Base-by-base conservation (phyloP, 2,888 invertebrate species). In the Chrysotoxum bicinctum region DNA sequence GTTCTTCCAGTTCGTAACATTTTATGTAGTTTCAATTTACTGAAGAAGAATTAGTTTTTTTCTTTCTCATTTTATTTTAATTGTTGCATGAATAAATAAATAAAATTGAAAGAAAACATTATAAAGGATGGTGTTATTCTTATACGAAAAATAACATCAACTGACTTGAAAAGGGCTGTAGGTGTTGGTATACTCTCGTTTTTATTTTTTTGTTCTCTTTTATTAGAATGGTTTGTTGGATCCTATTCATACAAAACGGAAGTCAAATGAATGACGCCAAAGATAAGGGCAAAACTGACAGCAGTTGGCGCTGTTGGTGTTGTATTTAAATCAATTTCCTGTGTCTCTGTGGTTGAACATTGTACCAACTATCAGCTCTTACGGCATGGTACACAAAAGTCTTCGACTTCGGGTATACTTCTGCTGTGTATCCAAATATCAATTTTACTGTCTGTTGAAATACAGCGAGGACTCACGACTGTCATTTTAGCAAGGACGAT, bases 271-370 rank as follows among this genome's bases (percentile, higher is more conserved):
- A 66, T 72, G 56, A 56, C 66, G 66, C 48, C 72, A 64, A 40
- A 66, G 72, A 73, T 79, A 77, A 52, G 70, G 62, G 30, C 35
- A 21, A 30, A 79, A 58, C 50, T 64, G 78, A 72, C 72, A 78
- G 64, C 37, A 66, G 58, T 56, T 73, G 43, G 62, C 7, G 64
- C 64, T 48, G 54, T 73, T 79, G 73, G 72, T 45, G 66, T 58
- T 58, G 3, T 58, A 54, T 76, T 76, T 50, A 76, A 76, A 76
- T 76, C 54, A 68, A 74, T 74, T 74, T 74, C 74, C 75, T 56
- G n/a, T 48, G 26, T 32, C 10, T 45, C 26, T 45, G 30, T 23
- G 30, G 52, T 23, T 64, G 32, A 43, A 54, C 7, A 40, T 8
- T 10, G 14, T 26, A 16, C n/a, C 10, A 26, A 32, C 14, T 3